phyloP scores from a whole-genome alignment of 2,113 vertebrate species.

The Gasterosteus aculeatus region DNA sequence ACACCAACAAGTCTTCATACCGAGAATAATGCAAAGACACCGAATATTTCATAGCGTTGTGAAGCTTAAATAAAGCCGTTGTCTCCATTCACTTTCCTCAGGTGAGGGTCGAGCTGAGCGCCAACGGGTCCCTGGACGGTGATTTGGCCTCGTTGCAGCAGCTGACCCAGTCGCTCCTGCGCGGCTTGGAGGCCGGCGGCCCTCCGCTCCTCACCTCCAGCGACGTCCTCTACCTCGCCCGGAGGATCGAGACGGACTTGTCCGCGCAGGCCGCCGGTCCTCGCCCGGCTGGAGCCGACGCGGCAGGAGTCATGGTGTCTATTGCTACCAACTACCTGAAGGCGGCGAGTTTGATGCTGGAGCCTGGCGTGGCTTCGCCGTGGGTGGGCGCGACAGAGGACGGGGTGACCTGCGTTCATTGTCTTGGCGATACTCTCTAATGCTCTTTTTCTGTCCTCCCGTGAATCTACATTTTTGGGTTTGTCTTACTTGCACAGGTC shows the following conservation, averaged over 20 bases:
- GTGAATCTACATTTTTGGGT: neutral
- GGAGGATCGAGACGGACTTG: conserved; percentile 43
- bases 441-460: neutral
- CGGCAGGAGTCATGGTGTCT: conserved; percentile 63
- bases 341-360: conserved; percentile 68
- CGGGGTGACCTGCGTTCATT: conserved; percentile 38
- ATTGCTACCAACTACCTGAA: conserved; percentile 70
- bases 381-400: conserved; percentile 65
- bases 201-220: conserved; percentile 39
- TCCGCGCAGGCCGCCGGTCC: conserved; percentile 4
- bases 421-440: neutral
- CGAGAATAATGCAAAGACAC: neutral
- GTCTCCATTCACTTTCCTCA: conserved; percentile 18
- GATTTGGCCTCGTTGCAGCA: conserved; percentile 53
- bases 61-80: neutral
- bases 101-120: conserved; percentile 52
- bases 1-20: neutral
- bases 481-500: conserved; percentile 47
- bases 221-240: conserved; percentile 61
- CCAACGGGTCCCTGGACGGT: conserved; percentile 44
- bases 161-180: conserved; percentile 62
- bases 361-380: conserved; percentile 60
- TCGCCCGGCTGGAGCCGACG: neutral
- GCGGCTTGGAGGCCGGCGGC: conserved; percentile 38
- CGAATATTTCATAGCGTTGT: neutral